Evolutionary conservation across 2,888 invertebrate genomes (phyloP).

Genomic region (Acrobasis repandana): DNA sequence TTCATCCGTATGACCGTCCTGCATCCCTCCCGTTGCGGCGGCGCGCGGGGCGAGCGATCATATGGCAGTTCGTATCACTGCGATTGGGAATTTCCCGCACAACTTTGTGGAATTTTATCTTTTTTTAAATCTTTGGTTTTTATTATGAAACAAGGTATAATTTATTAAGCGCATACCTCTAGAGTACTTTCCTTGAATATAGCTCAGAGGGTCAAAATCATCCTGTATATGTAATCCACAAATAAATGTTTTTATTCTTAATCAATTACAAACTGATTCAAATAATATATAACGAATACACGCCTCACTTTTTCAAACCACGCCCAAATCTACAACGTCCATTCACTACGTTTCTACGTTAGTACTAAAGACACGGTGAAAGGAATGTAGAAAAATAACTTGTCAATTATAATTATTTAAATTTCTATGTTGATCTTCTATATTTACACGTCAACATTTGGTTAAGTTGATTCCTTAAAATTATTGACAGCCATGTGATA

Average conservation of each 20-base stretch:
- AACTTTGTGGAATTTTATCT: too few species aligned
- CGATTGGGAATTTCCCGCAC: too few species aligned
- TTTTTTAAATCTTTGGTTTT: too few species aligned
- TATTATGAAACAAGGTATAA: too few species aligned
- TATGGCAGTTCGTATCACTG: too few species aligned
- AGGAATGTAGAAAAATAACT: slow-evolving; percentile 81
- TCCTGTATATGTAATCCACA: too few species aligned
- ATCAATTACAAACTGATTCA: background rate
- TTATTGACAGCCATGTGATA: slow-evolving; percentile 83
- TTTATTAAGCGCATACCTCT: too few species aligned
- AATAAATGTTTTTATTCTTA: background rate
- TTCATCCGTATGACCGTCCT: too few species aligned
- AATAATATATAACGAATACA: background rate
- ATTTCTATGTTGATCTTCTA: slow-evolving; percentile 79
- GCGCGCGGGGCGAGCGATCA: too few species aligned
- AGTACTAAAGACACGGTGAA: slow-evolving; percentile 64
- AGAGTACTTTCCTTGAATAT: too few species aligned
- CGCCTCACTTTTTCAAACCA: slow-evolving; percentile 31
- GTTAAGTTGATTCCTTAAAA: slow-evolving; percentile 77
- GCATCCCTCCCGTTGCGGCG: too few species aligned
- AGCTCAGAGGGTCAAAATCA: too few species aligned
- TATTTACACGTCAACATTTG: slow-evolving; percentile 81
- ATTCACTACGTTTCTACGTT: slow-evolving; percentile 48
- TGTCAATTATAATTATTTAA: slow-evolving; percentile 77
- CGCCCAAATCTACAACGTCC: slow-evolving; percentile 41